Percentiles rank a stretch among this genome's conserved stretches.
Conservation (phyloP, 1,140 invertebrate genomes). For the Achatina immaculata region DNA sequence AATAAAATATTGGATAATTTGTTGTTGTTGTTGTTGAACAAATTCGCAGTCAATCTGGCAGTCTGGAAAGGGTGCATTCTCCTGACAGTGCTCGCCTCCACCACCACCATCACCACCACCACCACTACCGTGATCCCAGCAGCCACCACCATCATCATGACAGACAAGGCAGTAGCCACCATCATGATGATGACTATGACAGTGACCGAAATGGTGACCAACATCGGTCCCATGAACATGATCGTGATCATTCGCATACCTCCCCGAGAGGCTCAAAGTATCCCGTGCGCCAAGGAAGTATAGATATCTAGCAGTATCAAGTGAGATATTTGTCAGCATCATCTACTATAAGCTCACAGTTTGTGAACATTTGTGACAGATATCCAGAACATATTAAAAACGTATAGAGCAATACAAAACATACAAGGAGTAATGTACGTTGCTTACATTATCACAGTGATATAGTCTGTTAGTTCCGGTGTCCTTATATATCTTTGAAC, state of each 20-base stretch:
- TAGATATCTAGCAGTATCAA: slow-evolving; percentile 53
- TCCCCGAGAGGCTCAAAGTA: slow-evolving; percentile 48
- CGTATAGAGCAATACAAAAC: too few species aligned
- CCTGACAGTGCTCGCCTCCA: slow-evolving; percentile 36
- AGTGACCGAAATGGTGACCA: slow-evolving; percentile 37
- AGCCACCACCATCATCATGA: slow-evolving; percentile 39
- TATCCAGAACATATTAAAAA: too few species aligned
- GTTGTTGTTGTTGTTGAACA: neutral
- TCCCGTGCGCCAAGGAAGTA: slow-evolving; percentile 59
- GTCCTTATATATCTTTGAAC: too few species aligned
- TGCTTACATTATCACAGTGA: too few species aligned
- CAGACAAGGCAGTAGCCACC: slow-evolving; percentile 42
- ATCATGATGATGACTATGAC: slow-evolving; percentile 44
- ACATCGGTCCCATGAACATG: slow-evolving; percentile 43
- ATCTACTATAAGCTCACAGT: too few species aligned
- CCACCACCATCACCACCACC: slow-evolving; percentile 13
- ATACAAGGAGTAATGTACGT: too few species aligned
- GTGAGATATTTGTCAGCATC: too few species aligned
- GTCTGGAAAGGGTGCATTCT: slow-evolving; percentile 36
- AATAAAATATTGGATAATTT: too few species aligned
- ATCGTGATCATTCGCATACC: slow-evolving; percentile 39
- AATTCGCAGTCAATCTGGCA: slow-evolving; percentile 39
- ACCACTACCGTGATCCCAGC: slow-evolving; percentile 11
- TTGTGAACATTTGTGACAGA: too few species aligned
- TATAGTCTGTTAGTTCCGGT: too few species aligned